A percentile compares a stretch with the other conserved stretches of the same genome.
Conservation (phyloP, 2,113 vertebrate species). For the Eulemur macaco region DNA sequence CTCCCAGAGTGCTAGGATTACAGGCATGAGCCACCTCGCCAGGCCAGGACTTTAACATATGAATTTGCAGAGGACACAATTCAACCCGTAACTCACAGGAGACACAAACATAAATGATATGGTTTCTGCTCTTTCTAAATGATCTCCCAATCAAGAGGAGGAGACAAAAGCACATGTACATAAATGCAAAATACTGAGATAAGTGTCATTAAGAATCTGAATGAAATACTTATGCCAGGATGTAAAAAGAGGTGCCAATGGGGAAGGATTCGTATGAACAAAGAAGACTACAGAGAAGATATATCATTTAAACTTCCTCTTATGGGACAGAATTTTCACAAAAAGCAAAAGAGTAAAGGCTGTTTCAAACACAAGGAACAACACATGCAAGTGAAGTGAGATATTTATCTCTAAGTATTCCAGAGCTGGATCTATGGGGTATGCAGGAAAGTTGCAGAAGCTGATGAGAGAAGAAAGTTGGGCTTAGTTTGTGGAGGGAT, state of each 20-base stretch:
- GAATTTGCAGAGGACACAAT: not conserved
- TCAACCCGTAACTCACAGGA: not conserved
- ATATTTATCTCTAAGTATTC: not conserved
- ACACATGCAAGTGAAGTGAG: not conserved
- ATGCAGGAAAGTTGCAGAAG: not conserved
- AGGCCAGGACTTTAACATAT: not conserved
- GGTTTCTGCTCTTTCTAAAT: not conserved
- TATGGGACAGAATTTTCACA: not conserved
- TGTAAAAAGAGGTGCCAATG: not conserved
- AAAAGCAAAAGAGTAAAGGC: not conserved
- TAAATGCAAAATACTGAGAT: not conserved
- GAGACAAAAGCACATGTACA: not conserved
- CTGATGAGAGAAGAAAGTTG: not conserved
- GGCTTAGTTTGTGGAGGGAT: no score
- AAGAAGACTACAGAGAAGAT: not conserved
- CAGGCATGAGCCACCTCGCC: no score
- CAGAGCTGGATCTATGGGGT: not conserved
- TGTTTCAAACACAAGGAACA: not conserved
- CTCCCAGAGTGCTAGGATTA: no score
- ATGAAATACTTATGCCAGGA: not conserved
- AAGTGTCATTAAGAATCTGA: not conserved
- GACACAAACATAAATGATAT: not conserved
- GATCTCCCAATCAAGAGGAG: not conserved
- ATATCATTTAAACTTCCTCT: not conserved
- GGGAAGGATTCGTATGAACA: not conserved